Base-by-base conservation (phyloP, 1,140 invertebrate species). In the Maconellicoccus hirsutus region DNA sequence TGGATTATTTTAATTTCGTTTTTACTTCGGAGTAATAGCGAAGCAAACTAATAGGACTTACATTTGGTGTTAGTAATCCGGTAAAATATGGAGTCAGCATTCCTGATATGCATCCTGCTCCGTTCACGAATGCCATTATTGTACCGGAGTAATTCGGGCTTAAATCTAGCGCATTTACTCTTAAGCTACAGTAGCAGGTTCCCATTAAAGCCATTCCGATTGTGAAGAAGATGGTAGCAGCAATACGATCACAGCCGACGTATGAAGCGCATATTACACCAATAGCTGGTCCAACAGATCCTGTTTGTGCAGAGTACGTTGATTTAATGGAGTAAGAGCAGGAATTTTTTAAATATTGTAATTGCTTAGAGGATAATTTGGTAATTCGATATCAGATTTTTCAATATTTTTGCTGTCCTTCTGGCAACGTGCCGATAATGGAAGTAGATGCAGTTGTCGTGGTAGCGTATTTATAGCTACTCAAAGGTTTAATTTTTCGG, bases 61-160 rank as follows among this genome's bases (percentile, higher is more conserved):
- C 77, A 66, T 79, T 73, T 1, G 75, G 74, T 22, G 81, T 82
- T 25, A 84, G 76, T n/a, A 78, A 72, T 39, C 83, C 82, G 3
- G 82, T 79, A 10, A 83, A 66, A 70, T 78, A 78, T 6, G 84
- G 84, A 69, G 81, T 81, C n/a, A 84, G 70, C 70, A 85, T 83
- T 29, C 89, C 88, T 19, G 87, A 84, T 29, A 93, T 76, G 0
- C 89, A 87, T 0, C 89, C 89, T 52, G 89, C 81, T 0, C 89
- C 90, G 74, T 92, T 92, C 0, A 89, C 85, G 6, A 92, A 80
- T 0, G 88, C 90, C 88, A 91, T 91, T 61, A 92, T 78, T 0
- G 87, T 87, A 71, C 88, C 90, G 6, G 90, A 87, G 77, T 85
- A 91, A 75, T 89, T 88, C 27, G 88, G 86, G 75, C 88, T 89